Conservation (phyloP, 2,888 invertebrate genomes). For the Germaria angustata region DNA sequence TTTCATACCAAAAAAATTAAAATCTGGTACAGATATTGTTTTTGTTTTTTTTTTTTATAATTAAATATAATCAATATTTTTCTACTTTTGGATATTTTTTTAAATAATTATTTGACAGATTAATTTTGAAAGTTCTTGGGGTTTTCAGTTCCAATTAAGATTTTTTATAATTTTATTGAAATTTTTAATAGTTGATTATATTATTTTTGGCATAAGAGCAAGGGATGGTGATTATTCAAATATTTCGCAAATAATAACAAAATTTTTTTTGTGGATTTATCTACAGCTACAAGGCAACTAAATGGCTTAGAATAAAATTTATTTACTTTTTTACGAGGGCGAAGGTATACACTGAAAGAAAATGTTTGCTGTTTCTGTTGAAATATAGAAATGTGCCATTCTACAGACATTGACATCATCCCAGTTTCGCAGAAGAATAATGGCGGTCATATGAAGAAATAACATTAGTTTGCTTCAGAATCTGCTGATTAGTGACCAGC, state of each 20-base stretch:
- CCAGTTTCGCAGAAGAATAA: neutral
- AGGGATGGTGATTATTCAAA: too few species aligned
- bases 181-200: slow-evolving; percentile 46
- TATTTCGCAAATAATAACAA: neutral
- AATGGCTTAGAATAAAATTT: slow-evolving; percentile 71
- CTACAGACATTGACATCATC: too few species aligned
- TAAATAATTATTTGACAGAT: slow-evolving; percentile 66
- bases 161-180: slow-evolving; percentile 28
- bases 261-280: slow-evolving; percentile 68
- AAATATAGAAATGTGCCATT: neutral
- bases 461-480: too few species aligned
- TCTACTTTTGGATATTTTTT: slow-evolving; percentile 5
- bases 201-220: slow-evolving; percentile 68
- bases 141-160: slow-evolving; percentile 40
- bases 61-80: slow-evolving; percentile 24
- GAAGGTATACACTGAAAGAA: neutral
- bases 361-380: neutral
- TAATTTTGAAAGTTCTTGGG: slow-evolving; percentile 67
- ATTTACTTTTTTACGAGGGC: neutral
- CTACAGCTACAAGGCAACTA: slow-evolving; percentile 76
- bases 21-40: slow-evolving; percentile 38
- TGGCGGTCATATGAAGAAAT: neutral
- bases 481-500: too few species aligned
- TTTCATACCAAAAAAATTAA: too few species aligned
- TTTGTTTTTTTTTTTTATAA: neutral